Conservation (phyloP, 1,140 invertebrate genomes). For the Glomeris maerens region DNA sequence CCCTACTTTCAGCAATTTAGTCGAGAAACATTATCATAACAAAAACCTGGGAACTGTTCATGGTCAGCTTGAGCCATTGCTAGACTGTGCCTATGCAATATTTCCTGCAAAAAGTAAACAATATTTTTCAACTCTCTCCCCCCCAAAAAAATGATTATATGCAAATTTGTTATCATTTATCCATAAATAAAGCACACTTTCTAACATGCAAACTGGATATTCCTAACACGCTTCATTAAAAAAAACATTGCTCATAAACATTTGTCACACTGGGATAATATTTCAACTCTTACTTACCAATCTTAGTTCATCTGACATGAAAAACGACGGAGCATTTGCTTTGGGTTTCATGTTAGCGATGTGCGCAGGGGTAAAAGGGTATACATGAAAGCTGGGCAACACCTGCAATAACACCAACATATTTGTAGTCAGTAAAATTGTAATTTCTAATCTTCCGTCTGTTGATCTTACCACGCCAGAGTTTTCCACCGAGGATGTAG, state of each 20-base stretch:
- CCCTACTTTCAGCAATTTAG: neutral
- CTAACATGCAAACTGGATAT: neutral
- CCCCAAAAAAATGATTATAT: neutral
- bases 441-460: slow-evolving; percentile 3
- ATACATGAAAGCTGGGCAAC: slow-evolving; percentile 41
- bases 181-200: neutral
- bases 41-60: slow-evolving; percentile 40
- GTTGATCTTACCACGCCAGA: slow-evolving; percentile 22
- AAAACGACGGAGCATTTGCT: slow-evolving; percentile 40
- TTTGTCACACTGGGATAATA: no score
- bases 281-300: slow-evolving; percentile 27
- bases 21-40: slow-evolving; percentile 10
- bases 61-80: slow-evolving; percentile 51
- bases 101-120: slow-evolving; percentile 36
- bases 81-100: slow-evolving; percentile 58
- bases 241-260: no score
- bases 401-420: slow-evolving; percentile 14
- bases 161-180: neutral
- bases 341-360: slow-evolving; percentile 33
- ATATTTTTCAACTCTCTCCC: slow-evolving; percentile 1
- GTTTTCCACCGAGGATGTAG: slow-evolving; percentile 26
- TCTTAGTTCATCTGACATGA: slow-evolving; percentile 58
- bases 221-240: no score
- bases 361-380: slow-evolving; percentile 50
- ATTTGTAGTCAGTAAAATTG: slow-evolving; percentile 1